Base-by-base conservation (phyloP, 2,797 vertebrate genomes). In the Menidia menidia region DNA sequence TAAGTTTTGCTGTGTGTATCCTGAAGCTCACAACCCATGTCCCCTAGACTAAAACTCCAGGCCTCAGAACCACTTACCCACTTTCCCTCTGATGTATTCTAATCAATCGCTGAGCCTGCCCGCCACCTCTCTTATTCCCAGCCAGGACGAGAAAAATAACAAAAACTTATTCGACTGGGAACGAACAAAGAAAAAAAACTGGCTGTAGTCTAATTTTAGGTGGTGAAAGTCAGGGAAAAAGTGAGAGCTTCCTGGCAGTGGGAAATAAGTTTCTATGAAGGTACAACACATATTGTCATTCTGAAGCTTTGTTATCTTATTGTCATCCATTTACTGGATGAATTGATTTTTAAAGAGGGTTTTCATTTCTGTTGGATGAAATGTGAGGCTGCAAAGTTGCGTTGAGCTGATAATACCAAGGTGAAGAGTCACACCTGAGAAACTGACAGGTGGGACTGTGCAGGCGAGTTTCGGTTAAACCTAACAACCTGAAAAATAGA, bases 71-170 rank as follows among this genome's bases (percentile, higher is more conserved):
- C 62, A 75, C 72, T 85, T 82, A 71, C 83, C 75, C 68, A 58
- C 86, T 87, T 87, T 73, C 65, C 64, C 68, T 79, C 78, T 70
- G 60, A 83, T 85, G 80, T 85, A 85, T 74, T 80, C 73, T 64
- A 89, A 91, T 91, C 92, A 91, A 89, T 92, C 84, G 78, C 65
- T 74, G 76, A 85, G 78, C 80, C 88, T 77, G 75, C 71, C 42
- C 41, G 84, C 76, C 82, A 81, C 76, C 76, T 75, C 77, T 87
- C 83, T 87, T 80, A 85, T 85, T 87, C 74, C 56, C 47, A 66
- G 77, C 68, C 83, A 85, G 77, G 68, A 78, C 68, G 43, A 25
- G 7, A 52, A 52, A 67, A 72, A 45, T 48, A 64, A 55, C 58
- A 55, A 72, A 73, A 63, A 73, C 67, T 63, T 25, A 79, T 64